Conservation (phyloP, 2,113 vertebrate species). For the Martes martes region DNA sequence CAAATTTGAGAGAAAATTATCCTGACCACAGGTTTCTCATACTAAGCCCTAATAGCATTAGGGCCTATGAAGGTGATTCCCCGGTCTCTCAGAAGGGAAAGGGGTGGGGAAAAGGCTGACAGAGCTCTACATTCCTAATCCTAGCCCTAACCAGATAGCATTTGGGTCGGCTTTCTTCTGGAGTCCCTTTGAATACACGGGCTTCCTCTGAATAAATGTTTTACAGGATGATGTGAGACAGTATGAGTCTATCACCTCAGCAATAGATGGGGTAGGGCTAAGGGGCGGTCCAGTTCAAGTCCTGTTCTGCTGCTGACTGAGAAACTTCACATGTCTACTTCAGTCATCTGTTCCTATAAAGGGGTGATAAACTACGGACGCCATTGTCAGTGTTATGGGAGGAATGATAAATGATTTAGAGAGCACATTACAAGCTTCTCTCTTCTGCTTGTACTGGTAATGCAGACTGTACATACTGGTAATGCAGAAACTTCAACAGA, state of each 20-base stretch:
- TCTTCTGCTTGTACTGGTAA: not conserved
- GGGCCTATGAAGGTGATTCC: not conserved
- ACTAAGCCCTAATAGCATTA: not conserved
- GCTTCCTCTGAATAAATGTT: not conserved
- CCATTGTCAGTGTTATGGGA: not conserved
- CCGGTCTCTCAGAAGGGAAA: not conserved
- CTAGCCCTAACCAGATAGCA: not conserved
- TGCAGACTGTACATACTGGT: not conserved
- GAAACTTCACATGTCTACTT: not conserved
- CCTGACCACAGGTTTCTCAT: not conserved
- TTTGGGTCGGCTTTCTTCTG: not conserved
- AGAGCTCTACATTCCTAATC: not conserved
- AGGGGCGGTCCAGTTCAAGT: not conserved
- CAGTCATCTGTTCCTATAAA: not conserved
- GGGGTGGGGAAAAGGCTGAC: fast-evolving
- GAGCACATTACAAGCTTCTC: not conserved
- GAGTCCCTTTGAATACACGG: not conserved
- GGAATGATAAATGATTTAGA: not conserved
- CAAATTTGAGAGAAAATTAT: not conserved
- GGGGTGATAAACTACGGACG: not conserved
- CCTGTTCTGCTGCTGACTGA: not conserved
- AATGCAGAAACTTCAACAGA: not conserved
- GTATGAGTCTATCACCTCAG: not conserved
- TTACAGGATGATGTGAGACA: not conserved
- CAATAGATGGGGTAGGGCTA: not conserved